phyloP scores from a whole-genome alignment of 2,888 invertebrate species.

The Caenorhabditis parvicauda region DNA sequence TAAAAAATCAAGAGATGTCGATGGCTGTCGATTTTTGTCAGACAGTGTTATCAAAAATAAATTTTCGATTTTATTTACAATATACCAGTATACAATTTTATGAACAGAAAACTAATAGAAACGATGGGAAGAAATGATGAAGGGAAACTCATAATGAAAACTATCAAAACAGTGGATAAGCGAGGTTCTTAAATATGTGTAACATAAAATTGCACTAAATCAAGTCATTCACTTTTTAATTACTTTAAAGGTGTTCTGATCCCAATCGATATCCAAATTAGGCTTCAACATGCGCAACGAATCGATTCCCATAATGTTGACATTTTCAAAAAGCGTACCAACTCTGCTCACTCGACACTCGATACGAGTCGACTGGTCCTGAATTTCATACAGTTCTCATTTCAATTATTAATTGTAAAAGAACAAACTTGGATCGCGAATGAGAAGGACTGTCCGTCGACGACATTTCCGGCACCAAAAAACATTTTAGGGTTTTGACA shows the following conservation, averaged over 20 bases:
- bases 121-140: slow-evolving; percentile 8
- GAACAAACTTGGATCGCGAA: slow-evolving; percentile 1
- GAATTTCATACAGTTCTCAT: slow-evolving; percentile 1
- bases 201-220: slow-evolving; percentile 7
- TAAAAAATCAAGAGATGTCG: slow-evolving; percentile 9
- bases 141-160: slow-evolving; percentile 2
- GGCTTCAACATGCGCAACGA: slow-evolving; percentile 7
- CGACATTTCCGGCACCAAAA: slow-evolving; percentile 9
- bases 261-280: slow-evolving; percentile 9
- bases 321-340: slow-evolving; percentile 6
- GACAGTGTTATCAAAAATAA: neutral
- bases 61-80: slow-evolving; percentile 6
- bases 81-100: slow-evolving; percentile 9
- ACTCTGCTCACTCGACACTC: slow-evolving; percentile 13
- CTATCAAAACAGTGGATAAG: slow-evolving; percentile 11
- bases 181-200: slow-evolving; percentile 3
- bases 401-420: neutral
- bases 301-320: slow-evolving; percentile 10
- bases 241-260: slow-evolving; percentile 1
- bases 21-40: slow-evolving; percentile 6
- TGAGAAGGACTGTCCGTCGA: neutral
- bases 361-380: slow-evolving; percentile 9
- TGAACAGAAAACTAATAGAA: slow-evolving; percentile 10
- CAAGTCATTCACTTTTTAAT: slow-evolving; percentile 8
- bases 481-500: slow-evolving; percentile 8